A percentile compares a stretch with the other conserved stretches of the same genome.
phyloP scores from a whole-genome alignment of 2,113 vertebrate genomes.

The Sakesphorus luctuosus region DNA sequence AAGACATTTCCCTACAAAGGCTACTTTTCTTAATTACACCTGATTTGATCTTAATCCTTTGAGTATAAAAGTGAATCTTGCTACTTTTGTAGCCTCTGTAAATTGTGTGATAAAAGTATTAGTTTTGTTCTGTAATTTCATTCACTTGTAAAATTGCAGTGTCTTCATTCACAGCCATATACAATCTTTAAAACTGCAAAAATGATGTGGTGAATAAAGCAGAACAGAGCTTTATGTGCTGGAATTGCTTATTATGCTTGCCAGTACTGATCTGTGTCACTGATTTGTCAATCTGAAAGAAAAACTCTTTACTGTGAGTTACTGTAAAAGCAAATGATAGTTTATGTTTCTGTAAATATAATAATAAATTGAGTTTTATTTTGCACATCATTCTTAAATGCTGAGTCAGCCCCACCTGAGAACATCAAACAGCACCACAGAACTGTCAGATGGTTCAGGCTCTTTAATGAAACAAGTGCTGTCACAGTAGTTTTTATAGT shows the following conservation, averaged over 20 bases:
- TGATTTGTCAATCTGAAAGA: background rate
- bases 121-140: background rate
- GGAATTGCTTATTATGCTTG: background rate
- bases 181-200: background rate
- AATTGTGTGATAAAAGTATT: background rate
- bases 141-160: background rate
- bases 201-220: background rate
- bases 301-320: background rate
- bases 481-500: background rate
- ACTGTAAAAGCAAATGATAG: background rate
- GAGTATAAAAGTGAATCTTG: background rate
- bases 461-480: background rate
- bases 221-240: background rate
- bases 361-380: background rate
- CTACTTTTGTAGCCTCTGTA: background rate
- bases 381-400: background rate
- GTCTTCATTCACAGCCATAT: background rate
- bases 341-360: background rate
- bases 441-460: background rate
- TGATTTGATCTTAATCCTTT: background rate
- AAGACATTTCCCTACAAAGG: background rate
- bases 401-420: background rate
- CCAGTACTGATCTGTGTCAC: background rate
- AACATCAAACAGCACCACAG: background rate
- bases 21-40: background rate